These are phyloP conservation scores for Eulemur mongoz DNA, from an alignment of 2,797 vertebrate species.

Conservation along the genomic window DNA sequence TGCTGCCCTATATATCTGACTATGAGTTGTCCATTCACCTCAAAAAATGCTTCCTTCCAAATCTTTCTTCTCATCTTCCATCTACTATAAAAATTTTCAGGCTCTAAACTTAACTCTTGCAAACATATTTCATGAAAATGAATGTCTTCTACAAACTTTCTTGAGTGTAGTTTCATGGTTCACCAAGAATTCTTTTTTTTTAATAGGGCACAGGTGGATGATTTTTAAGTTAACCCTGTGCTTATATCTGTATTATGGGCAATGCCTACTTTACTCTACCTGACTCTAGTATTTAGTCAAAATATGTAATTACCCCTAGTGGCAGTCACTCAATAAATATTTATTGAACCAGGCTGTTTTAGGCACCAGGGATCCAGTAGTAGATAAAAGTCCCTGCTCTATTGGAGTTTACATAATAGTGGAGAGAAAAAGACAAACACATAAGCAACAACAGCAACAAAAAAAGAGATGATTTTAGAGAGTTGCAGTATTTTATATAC, in stretches of 20 bases:
- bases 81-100: neutral
- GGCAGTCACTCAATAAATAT: neutral
- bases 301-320: neutral
- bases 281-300: neutral
- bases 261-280: neutral
- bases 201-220: neutral
- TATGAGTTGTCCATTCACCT: neutral
- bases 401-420: neutral
- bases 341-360: neutral
- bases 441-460: neutral
- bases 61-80: neutral
- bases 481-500: neutral
- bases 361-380: neutral
- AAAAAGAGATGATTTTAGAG: neutral
- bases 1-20: neutral
- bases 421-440: neutral
- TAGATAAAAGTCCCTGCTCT: neutral
- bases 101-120: neutral
- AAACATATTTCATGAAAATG: slow-evolving; percentile 36
- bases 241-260: neutral
- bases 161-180: neutral
- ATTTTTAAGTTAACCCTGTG: neutral
- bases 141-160: neutral
- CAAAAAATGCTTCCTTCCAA: slow-evolving; percentile 5
- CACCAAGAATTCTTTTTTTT: neutral